Evolutionary conservation across 2,888 invertebrate genomes (phyloP), one percentile per base, ranked within the genome.

Genomic region (Brassicogethes aeneus): DNA sequence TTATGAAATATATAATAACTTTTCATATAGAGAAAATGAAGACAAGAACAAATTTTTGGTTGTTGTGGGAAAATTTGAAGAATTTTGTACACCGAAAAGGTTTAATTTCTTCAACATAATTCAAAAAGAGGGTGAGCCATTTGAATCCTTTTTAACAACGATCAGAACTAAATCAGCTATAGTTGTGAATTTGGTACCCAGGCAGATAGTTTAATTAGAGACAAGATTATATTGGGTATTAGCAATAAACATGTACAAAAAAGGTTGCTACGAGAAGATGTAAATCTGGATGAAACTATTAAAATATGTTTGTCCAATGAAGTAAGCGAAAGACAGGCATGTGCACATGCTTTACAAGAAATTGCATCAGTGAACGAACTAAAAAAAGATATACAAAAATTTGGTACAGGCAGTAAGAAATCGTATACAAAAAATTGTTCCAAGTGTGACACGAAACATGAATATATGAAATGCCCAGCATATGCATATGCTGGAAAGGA

Each of bases 221-320:
- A 56, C 32, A 37, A 51, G 8, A 46, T 56, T 2, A 47, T 57
- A 1, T 46, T 42, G 14, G 50, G 53, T 2, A 50, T 55, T 2
- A n/a, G 3, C 32, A 45, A 53, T 37, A 41, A 40, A n/a, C 16
- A 29, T 3, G 8, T 55, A 8, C 51, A 52, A 33, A 41, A 52
- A 39, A 35, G 49, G 13, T 37, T 54, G 7, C 36, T 57, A 3
- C 34, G 53, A 31, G 52, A 54, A 37, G 43, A 52, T 3, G 15
- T 53, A 37, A 44, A 16, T 1, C 36, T 52, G 16, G 36, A 52
- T n/a, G 39, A 45, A 7, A 47, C 47, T 14, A 31, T 48, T 3
- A 13, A 49, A 33, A 36, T 50, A 3, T 54, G 51, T 32, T 43
- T 46, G 37, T 41, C 50, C 2, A 42, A 50, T 12, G 52, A 52